Conservation (phyloP, 2,888 invertebrate genomes). For the Xestia c-nigrum region DNA sequence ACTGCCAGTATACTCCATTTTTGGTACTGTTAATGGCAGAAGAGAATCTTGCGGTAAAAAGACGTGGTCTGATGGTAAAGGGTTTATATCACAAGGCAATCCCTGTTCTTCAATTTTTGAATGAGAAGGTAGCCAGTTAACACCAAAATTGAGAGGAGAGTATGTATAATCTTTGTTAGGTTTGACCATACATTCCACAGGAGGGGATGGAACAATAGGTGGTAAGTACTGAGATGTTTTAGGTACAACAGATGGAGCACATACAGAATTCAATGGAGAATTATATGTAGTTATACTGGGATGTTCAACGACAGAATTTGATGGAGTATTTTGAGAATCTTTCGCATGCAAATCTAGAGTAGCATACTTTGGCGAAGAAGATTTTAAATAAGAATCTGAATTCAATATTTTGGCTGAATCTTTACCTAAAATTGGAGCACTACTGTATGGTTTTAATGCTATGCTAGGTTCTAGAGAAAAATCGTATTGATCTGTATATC, state of each 20-base stretch:
- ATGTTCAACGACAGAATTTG: neutral
- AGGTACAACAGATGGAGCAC: neutral
- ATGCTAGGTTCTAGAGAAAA: neutral
- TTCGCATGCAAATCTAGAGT: neutral
- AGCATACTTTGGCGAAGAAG: neutral
- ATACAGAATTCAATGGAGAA: neutral
- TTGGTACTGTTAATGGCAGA: neutral
- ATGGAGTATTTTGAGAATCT: neutral
- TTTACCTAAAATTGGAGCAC: neutral
- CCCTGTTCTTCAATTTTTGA: neutral
- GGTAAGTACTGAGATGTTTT: neutral
- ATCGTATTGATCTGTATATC: neutral
- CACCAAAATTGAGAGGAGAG: constrained; percentile 10
- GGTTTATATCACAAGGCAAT: neutral
- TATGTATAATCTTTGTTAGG: neutral
- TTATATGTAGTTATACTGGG: neutral
- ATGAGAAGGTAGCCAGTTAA: constrained; percentile 3
- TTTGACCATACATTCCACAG: neutral
- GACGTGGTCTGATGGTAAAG: neutral
- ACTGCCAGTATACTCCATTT: neutral
- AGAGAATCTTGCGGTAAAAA: neutral
- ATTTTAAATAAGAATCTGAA: neutral
- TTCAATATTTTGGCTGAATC: neutral
- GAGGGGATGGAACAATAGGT: neutral
- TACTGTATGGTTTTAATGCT: neutral